Conservation (phyloP, 1,140 invertebrate genomes). For the Nebria ingens region DNA sequence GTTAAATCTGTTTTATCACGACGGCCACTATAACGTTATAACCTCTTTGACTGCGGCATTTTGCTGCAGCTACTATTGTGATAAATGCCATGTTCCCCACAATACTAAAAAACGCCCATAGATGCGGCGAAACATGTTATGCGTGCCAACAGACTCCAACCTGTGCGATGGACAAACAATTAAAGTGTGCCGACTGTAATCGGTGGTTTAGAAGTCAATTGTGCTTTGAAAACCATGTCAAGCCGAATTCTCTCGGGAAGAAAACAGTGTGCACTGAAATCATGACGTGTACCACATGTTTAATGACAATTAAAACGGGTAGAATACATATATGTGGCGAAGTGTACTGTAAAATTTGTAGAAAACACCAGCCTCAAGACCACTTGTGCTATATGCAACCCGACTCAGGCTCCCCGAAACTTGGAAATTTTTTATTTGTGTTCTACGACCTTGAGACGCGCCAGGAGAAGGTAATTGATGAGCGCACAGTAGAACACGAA, state of each 20-base stretch:
- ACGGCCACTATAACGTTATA: constrained; percentile 7
- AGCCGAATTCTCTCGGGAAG: neutral
- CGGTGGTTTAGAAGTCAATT: constrained; percentile 7
- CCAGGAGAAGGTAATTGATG: constrained; percentile 1
- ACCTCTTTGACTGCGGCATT: constrained; percentile 10
- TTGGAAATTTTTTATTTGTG: constrained; percentile 3
- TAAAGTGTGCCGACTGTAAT: constrained; percentile 6
- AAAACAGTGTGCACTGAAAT: constrained; percentile 1
- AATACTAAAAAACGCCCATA: neutral
- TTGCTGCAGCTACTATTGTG: neutral
- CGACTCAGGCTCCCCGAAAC: neutral
- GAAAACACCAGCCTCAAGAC: neutral
- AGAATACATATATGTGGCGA: neutral
- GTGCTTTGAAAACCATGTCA: constrained; percentile 14
- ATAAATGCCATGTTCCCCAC: neutral
- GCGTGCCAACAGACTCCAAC: neutral
- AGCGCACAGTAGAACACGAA: neutral
- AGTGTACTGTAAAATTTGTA: neutral
- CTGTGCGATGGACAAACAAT: neutral
- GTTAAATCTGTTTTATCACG: constrained; percentile 7
- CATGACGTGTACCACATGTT: neutral
- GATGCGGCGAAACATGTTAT: neutral
- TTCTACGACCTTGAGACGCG: constrained; percentile 12
- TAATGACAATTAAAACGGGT: neutral
- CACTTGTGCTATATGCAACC: neutral